Evolutionary conservation across 2,113 vertebrate genomes (phyloP).

Genomic region (Eubucco bourcierii): DNA sequence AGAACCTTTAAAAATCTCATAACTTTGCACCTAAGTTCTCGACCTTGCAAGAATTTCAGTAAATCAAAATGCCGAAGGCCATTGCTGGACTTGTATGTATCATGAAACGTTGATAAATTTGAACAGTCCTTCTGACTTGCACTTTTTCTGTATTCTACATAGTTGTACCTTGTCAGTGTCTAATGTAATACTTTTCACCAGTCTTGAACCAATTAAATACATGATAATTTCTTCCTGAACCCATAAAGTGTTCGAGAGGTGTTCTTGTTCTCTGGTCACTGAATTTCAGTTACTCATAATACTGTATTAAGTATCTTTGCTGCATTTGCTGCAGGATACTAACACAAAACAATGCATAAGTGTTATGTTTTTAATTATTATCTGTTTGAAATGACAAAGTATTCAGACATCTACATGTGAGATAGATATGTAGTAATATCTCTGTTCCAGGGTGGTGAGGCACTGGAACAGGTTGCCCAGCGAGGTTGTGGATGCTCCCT

Average conservation of each 20-base stretch:
- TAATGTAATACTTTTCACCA: not conserved
- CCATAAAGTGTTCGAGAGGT: not conserved
- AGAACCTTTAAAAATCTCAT: not conserved
- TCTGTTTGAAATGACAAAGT: not conserved
- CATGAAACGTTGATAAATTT: not conserved
- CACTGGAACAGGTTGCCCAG: no score
- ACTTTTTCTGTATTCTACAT: not conserved
- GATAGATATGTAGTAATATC: not conserved
- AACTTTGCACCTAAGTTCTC: not conserved
- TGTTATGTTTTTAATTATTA: not conserved
- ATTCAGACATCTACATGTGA: not conserved
- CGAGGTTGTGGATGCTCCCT: no score
- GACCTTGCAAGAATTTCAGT: not conserved
- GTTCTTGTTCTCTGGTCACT: not conserved
- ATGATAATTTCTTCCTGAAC: not conserved
- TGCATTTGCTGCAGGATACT: not conserved
- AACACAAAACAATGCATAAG: not conserved
- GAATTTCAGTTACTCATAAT: not conserved
- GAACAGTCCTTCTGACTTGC: not conserved
- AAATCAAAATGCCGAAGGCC: not conserved
- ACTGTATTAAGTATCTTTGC: not conserved
- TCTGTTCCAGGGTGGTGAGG: no score
- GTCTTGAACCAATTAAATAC: not conserved
- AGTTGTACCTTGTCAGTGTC: not conserved
- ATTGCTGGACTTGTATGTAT: not conserved